phyloP scores from a whole-genome alignment of 2,888 invertebrate genomes.

The Euclidia mi region DNA sequence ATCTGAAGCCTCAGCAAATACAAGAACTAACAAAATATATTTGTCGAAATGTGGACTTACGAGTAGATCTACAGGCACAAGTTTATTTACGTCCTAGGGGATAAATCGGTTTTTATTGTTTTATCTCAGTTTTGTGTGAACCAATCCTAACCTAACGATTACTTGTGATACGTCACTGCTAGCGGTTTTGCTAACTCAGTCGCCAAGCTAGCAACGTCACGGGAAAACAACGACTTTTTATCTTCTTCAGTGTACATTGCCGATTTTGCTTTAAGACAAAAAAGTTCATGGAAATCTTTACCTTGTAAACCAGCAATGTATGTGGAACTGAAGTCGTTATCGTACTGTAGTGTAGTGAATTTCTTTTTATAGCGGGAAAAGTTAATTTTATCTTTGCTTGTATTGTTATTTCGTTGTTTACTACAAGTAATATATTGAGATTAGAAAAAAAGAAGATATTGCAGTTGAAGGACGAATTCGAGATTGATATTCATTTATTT shows the following conservation, averaged over 20 bases:
- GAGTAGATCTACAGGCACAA: too few species aligned
- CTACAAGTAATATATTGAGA: conserved; percentile 47
- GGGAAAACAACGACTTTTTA: conserved; percentile 6
- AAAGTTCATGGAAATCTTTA: neutral
- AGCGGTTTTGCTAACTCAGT: conserved; percentile 34
- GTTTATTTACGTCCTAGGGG: too few species aligned
- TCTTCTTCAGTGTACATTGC: conserved; percentile 4
- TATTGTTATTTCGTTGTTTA: conserved; percentile 50
- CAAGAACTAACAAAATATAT: too few species aligned
- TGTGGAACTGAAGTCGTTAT: neutral
- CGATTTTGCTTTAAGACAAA: neutral
- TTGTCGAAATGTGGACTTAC: too few species aligned
- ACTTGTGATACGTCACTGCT: conserved; percentile 41
- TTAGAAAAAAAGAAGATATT: conserved; percentile 41
- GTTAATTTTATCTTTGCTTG: conserved; percentile 46
- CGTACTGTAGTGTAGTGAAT: conserved; percentile 1
- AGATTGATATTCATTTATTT: conserved; percentile 37
- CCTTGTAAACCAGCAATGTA: conserved; percentile 10
- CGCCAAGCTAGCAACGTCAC: conserved; percentile 8
- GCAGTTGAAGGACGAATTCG: conserved; percentile 29
- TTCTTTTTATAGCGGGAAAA: conserved; percentile 39
- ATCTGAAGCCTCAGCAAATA: too few species aligned
- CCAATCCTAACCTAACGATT: conserved; percentile 19
- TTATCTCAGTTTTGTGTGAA: conserved; percentile 17
- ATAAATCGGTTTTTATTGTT: too few species aligned